Evolutionary conservation across 1,140 invertebrate species (phyloP).

Genomic region (Tetraneura akinire): DNA sequence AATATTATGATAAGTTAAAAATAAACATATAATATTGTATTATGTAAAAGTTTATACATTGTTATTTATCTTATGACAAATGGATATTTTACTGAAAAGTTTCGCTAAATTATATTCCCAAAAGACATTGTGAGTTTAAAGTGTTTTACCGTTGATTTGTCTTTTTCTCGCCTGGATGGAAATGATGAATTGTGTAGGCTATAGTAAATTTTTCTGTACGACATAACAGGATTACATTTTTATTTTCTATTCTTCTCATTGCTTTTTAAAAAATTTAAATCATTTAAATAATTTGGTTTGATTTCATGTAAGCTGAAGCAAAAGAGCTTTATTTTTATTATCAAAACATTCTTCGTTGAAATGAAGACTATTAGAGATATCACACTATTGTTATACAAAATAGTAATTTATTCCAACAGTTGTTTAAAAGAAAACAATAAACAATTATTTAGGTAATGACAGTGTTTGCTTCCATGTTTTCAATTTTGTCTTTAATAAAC

Average conservation of each 20-base stretch:
- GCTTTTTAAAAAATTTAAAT: slow-evolving; percentile 15
- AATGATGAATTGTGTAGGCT: slow-evolving; percentile 33
- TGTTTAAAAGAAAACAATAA: background rate
- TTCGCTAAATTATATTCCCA: slow-evolving; percentile 21
- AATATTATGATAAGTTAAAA: too few species aligned
- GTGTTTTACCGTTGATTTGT: slow-evolving; percentile 35
- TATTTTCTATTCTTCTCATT: slow-evolving; percentile 7
- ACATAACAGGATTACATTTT: slow-evolving; percentile 1
- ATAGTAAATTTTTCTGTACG: slow-evolving; percentile 21
- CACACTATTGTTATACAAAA: background rate
- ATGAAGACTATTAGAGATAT: background rate
- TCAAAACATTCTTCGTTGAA: background rate
- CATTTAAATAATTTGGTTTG: slow-evolving; percentile 24
- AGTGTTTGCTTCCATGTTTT: too few species aligned
- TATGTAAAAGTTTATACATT: background rate
- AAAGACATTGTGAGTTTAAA: slow-evolving; percentile 23
- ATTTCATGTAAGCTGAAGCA: background rate
- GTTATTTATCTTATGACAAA: slow-evolving; percentile 8
- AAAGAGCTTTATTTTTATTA: background rate
- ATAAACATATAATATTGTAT: background rate
- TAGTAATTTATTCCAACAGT: background rate
- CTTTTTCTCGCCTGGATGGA: slow-evolving; percentile 11
- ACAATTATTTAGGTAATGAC: too few species aligned
- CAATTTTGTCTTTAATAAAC: too few species aligned
- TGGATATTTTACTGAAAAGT: background rate